Base-by-base conservation (phyloP, 2,888 invertebrate genomes). In the Lithosia quadra region DNA sequence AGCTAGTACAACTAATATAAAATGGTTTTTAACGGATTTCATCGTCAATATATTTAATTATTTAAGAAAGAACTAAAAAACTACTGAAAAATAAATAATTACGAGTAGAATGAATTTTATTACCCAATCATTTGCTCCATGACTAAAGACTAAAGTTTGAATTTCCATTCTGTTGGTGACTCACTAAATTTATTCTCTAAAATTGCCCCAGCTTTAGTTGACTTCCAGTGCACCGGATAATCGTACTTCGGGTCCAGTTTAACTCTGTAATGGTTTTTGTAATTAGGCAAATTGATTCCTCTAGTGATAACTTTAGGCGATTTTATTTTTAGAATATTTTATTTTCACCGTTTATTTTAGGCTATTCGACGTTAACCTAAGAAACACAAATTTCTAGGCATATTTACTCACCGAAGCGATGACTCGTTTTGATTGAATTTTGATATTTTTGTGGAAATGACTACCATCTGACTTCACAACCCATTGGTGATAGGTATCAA, bases 211-310 rank as follows among this genome's bases (percentile, higher is more conserved):
- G 64, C 69, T 69, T 62, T 22, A 56, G 74, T 76, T 72, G 56
- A 28, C 77, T 72, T 63, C 69, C 67, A 72, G 68, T 71, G 79
- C 74, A 74, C 53, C 22, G 65, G 63, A 62, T 78, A 78, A 78
- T 79, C 74, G 70, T 74, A 70, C 68, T 76, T 74, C 36, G 64
- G 57, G 77, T 79, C 77, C 63, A 65, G 77, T 79, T 78, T 58
- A 60, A 68, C 67, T 67, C 61, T 63, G n/a, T 59, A 36, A 73
- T 71, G 64, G 22, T 11, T 65, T 69, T 74, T 76, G 69, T 71
- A 71, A 24, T 64, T 60, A 71, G 13, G 36, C 15, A 43, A 71
- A 78, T 76, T 78, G 74, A 71, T 73, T 67, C 64, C 55, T 43
- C 49, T 21, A 55, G 1, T 21, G 22, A 56, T 56, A 13, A 10